Evolutionary conservation across 35 echinoderm and acorn worm species (phyloP).

Genomic region (Ptychodera flava): DNA sequence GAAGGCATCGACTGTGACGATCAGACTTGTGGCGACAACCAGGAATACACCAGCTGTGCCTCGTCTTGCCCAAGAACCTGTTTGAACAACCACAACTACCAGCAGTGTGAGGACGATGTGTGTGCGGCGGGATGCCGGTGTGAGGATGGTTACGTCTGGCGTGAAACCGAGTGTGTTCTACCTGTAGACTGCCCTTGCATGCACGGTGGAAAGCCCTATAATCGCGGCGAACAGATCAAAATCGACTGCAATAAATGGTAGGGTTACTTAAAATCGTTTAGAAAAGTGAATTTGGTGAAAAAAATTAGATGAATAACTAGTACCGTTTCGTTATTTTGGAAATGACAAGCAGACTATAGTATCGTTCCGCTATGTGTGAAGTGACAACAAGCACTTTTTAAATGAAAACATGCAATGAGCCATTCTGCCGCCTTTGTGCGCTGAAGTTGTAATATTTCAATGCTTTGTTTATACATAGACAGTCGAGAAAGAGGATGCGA

Average conservation of each 20-base stretch:
- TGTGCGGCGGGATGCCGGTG: slow-evolving; percentile 49
- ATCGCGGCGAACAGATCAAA: slow-evolving; percentile 26
- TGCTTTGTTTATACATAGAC: no score
- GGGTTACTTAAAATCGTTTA: neutral
- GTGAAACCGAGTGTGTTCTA: slow-evolving; percentile 14
- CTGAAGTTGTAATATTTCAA: no score
- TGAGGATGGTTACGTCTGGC: slow-evolving; percentile 16
- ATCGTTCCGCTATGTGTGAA: no score
- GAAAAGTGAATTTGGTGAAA: no score
- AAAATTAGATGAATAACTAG: no score
- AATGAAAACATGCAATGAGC: no score
- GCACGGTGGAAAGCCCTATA: slow-evolving; percentile 42
- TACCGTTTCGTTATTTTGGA: no score
- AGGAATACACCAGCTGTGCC: slow-evolving; percentile 46
- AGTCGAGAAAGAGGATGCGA: no score
- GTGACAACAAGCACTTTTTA: no score
- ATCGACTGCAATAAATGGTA: slow-evolving; percentile 90
- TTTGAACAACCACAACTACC: slow-evolving; percentile 52
- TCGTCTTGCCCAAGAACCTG: slow-evolving; percentile 36
- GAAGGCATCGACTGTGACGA: slow-evolving; percentile 35
- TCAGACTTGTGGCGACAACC: slow-evolving; percentile 36
- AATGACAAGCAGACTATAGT: no score
- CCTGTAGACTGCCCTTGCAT: slow-evolving; percentile 53
- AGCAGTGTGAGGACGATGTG: slow-evolving; percentile 20
- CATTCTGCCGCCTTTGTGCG: no score